Conservation (phyloP, 2,888 invertebrate genomes). For the Tipula vernalis region DNA sequence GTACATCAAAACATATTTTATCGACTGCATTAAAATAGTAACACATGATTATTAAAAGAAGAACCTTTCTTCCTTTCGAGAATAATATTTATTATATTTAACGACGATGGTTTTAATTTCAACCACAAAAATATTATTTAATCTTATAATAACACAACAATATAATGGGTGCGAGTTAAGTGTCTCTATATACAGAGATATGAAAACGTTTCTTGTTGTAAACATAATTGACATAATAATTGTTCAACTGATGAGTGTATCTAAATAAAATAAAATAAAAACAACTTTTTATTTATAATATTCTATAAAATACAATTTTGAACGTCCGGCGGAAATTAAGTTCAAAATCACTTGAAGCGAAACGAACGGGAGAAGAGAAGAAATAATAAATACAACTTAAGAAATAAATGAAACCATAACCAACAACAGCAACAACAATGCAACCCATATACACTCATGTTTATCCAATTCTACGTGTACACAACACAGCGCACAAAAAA, state of each 20-base stretch:
- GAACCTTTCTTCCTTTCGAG: neutral
- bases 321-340: constrained; percentile 9
- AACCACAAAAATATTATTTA: neutral
- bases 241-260: neutral
- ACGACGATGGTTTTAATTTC: neutral
- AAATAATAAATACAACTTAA: neutral
- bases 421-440: neutral
- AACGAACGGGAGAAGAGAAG: neutral
- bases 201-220: neutral
- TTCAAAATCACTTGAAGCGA: constrained; percentile 8
- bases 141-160: neutral
- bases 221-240: neutral
- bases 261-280: neutral
- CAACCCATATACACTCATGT: neutral
- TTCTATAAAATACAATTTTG: constrained; percentile 7
- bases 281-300: neutral
- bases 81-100: neutral
- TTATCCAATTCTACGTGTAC: neutral
- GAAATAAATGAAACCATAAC: neutral
- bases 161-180: neutral
- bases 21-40: neutral
- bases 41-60: neutral
- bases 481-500: neutral
- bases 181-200: neutral
- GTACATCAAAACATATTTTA: neutral